Evolutionary conservation across 2,888 invertebrate genomes (phyloP), one percentile per base, ranked within the genome.

Genomic region (Capitulum mitella): DNA sequence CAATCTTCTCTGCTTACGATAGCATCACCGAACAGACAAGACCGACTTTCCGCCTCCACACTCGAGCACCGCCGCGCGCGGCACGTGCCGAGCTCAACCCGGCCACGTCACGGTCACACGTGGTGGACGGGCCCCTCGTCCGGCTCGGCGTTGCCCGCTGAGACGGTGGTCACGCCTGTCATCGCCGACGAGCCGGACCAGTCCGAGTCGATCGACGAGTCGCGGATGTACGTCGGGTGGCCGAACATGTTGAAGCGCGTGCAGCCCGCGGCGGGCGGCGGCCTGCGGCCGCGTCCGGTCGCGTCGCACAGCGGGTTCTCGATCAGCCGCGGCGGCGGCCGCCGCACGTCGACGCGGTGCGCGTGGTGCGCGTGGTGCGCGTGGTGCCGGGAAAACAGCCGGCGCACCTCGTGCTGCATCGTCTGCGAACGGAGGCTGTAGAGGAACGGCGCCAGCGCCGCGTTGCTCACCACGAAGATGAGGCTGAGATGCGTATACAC

Each of bases 371-470:
- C 43, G 43, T 12, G 43, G 51, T 51, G 14, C 19, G 19, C 34
- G 1, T 3, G 34, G 34, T 16, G 37, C 70, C 70, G 34, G 34
- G 32, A 1, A 54, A 89, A 87, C 81, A 89, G 86, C 82, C 87
- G 87, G 19, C 87, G 84, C 3, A 89, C 84, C 82, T 90, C 90
- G 16, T 89, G 84, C 82, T 89, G 88, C 6, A 92, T 90, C 48
- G 91, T 88, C 29, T 90, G 88, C 81, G 91, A 92, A 6, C 93
- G 89, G 85, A 92, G 90, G 54, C 92, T 92, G 85, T 93, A 93
- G 77, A 93, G 87, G 84, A 93, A 89, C 32, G 93, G 93, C 77
- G 92, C 92, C 37, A 90, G 88, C 70, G 90, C 87, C 78, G 90
- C 89, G 78, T 91, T 91, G 58, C 89, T 87, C 77, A 90, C 88